Conservation (phyloP, 1,140 invertebrate species). For the Ceratitis capitata region DNA sequence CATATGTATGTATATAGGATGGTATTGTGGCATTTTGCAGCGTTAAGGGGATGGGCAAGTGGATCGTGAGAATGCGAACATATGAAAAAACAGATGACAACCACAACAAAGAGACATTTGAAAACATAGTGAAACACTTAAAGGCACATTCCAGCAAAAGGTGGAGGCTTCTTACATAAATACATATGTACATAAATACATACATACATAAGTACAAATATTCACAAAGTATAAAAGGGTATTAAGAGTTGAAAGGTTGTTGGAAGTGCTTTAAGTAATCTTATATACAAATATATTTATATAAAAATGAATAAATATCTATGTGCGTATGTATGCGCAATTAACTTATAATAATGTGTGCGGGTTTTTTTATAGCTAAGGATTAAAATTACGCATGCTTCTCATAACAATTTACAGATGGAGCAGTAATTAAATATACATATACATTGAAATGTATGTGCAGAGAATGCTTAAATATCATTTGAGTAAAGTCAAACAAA, state of each 20-base stretch:
- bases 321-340: not conserved
- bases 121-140: not conserved
- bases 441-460: too few species aligned
- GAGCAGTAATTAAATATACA: too few species aligned
- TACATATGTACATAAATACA: not conserved
- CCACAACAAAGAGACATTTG: not conserved
- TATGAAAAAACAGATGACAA: not conserved
- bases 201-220: not conserved
- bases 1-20: not conserved
- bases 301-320: not conserved
- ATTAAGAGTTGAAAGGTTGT: not conserved
- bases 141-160: not conserved
- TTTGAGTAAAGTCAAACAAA: too few species aligned
- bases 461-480: too few species aligned
- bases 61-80: slow-evolving; percentile 5
- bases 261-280: not conserved
- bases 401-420: not conserved
- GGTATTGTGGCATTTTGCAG: not conserved
- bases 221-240: not conserved
- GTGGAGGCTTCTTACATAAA: not conserved
- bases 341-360: not conserved
- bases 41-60: not conserved
- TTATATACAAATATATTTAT: not conserved
- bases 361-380: not conserved
- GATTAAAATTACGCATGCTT: not conserved